Conservation (phyloP, 1,140 invertebrate genomes). For the Lerema accius region DNA sequence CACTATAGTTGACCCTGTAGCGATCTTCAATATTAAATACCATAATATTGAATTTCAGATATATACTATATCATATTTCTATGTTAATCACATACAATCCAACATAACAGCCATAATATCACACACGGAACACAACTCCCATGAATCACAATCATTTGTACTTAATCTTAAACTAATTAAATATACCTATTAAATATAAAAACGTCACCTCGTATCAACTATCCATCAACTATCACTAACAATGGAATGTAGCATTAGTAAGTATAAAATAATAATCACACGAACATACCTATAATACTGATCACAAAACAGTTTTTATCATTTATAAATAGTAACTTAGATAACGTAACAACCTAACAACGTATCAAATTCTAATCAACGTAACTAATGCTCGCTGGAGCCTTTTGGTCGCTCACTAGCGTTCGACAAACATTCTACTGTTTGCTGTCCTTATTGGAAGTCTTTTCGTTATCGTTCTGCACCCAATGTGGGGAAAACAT, state of each 20-base stretch:
- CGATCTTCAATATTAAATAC: conserved; percentile 3
- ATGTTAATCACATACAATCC: conserved; percentile 1
- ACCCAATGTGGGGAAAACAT: conserved; percentile 51
- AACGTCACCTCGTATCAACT: conserved; percentile 32
- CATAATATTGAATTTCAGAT: neutral
- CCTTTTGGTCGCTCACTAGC: conserved; percentile 11
- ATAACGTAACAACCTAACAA: conserved; percentile 27
- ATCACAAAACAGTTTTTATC: conserved; percentile 44
- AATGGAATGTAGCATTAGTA: conserved; percentile 38
- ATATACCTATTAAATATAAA: conserved; percentile 17
- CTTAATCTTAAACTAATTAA: conserved; percentile 12
- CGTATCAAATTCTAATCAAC: no score
- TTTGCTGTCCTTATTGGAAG: neutral
- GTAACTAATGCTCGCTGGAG: conserved; percentile 6
- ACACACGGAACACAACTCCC: conserved; percentile 7
- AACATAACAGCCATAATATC: conserved; percentile 23
- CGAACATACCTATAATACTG: conserved; percentile 63
- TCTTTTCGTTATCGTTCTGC: conserved; percentile 45
- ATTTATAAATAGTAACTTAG: conserved; percentile 29
- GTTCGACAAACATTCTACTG: conserved; percentile 2
- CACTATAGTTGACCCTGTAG: conserved; percentile 22
- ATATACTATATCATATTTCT: neutral
- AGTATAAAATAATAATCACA: conserved; percentile 37
- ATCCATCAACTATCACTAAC: conserved; percentile 35
- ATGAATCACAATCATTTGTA: conserved; percentile 28